Conservation (phyloP, 2,888 invertebrate genomes). For the Prosapia bicincta region DNA sequence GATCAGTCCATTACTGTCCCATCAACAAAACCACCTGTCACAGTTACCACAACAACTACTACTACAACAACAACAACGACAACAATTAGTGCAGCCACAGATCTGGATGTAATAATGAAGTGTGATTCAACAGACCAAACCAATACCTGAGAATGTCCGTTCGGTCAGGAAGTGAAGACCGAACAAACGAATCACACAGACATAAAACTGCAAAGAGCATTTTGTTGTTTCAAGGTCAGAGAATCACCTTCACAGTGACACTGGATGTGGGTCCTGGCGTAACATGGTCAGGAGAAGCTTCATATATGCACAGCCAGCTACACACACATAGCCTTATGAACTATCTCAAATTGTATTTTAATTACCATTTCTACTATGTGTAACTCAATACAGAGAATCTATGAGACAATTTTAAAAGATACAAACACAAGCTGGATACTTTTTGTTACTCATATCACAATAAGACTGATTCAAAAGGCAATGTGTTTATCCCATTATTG, state of each 20-base stretch:
- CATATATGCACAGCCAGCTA: not conserved
- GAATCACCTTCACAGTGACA: constrained; percentile 33
- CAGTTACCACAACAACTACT: constrained; percentile 13
- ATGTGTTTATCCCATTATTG: no score
- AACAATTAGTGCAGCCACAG: constrained; percentile 1
- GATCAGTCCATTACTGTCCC: not conserved
- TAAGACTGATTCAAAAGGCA: not conserved
- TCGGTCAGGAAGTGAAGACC: constrained; percentile 22
- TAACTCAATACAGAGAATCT: not conserved
- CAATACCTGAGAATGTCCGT: not conserved
- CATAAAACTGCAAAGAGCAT: constrained; percentile 33
- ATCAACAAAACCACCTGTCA: not conserved
- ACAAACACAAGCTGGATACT: not conserved
- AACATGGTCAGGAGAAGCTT: not conserved
- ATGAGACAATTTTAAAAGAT: not conserved
- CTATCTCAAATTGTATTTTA: not conserved
- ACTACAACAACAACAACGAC: constrained; percentile 5
- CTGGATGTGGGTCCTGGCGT: constrained; percentile 15
- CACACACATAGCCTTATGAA: not conserved
- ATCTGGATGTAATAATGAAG: constrained; percentile 10
- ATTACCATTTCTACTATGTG: not conserved
- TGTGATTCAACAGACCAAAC: not conserved
- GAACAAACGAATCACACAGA: constrained; percentile 32
- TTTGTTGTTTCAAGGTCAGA: constrained; percentile 35
- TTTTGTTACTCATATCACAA: not conserved